A percentile compares a stretch with the other conserved stretches of the same genome.
Conservation (phyloP, 2,113 vertebrate species). For the Lichenostomus cassidix region DNA sequence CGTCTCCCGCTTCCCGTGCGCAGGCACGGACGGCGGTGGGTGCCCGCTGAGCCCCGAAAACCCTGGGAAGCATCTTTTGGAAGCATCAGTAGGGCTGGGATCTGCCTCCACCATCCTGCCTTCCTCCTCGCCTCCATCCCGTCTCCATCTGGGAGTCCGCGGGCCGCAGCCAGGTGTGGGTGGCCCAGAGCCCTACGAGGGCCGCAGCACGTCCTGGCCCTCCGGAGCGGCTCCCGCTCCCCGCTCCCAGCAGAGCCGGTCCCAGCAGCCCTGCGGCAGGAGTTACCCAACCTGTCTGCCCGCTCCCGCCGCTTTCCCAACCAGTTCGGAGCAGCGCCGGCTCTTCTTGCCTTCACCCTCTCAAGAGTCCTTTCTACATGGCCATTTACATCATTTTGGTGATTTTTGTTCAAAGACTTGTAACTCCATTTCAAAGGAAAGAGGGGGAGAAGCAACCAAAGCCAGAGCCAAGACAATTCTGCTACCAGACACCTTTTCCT, state of each 20-base stretch:
- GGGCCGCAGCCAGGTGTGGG: neutral
- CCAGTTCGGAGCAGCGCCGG: neutral
- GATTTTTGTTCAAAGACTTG: neutral
- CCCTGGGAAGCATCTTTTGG: neutral
- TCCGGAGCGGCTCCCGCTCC: neutral
- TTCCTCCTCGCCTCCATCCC: neutral
- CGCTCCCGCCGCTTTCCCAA: slow-evolving; percentile 30
- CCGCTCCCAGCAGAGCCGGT: slow-evolving; percentile 26
- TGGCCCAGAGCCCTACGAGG: neutral
- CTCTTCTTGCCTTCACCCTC: neutral
- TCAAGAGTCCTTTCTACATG: neutral
- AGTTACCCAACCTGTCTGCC: slow-evolving; percentile 47
- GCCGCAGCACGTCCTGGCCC: slow-evolving; percentile 5
- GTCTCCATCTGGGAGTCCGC: accelerated
- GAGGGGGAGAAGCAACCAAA: neutral
- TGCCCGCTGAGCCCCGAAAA: neutral
- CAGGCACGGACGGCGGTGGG: neutral
- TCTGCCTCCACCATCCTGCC: neutral
- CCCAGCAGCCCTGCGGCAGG: slow-evolving; percentile 18
- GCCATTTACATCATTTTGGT: neutral
- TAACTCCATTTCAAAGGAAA: neutral
- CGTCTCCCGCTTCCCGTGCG: neutral
- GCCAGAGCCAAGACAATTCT: neutral
- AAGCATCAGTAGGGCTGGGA: neutral
- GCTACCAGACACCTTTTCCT: neutral